Evolutionary conservation across 2,888 invertebrate species (phyloP), one percentile per base, ranked within the genome.

Genomic region (Nudaria mundana): DNA sequence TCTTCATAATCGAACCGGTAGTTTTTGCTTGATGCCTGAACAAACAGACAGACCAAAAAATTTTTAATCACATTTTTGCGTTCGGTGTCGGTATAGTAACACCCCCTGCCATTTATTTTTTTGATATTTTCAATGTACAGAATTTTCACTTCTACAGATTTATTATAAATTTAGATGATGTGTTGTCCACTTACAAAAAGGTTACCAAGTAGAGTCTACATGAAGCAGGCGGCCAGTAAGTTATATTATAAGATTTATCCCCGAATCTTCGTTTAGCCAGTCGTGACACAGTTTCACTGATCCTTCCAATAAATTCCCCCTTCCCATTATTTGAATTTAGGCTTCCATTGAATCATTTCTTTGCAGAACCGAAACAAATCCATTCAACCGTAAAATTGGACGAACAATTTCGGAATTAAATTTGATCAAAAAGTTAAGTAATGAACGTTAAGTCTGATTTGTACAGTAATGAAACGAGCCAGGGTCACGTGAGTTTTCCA

Each of bases 281-380:
- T 69, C 75, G 76, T 73, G 65, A 83, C 68, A 66, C 62, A 66
- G 60, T 60, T 64, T 66, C 67, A 65, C 58, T 65, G 69, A 68
- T 62, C 64, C 69, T 61, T 64, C 63, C 63, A 64, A 74, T 71
- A 81, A 82, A 80, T 74, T n/a, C 71, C 71, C 77, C 72, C 76
- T 76, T 74, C 66, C 65, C 63, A 71, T 78, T 76, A 78, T 76
- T 78, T 70, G 71, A 82, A 77, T 72, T 76, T 79, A 77, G 73
- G 75, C 77, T 79, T 74, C 81, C 71, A 76, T 72, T 76, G 77
- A 74, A 81, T 80, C 76, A 80, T 76, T 82, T 83, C 81, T 83
- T 78, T 77, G 71, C 75, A 65, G 59, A 50, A 56, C 72, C 75
- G 73, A 84, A 85, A 85, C 77, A 83, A 82, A 82, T 67, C 76